phyloP scores from a whole-genome alignment of 2,888 invertebrate species.

The Diachrysia chrysitis region DNA sequence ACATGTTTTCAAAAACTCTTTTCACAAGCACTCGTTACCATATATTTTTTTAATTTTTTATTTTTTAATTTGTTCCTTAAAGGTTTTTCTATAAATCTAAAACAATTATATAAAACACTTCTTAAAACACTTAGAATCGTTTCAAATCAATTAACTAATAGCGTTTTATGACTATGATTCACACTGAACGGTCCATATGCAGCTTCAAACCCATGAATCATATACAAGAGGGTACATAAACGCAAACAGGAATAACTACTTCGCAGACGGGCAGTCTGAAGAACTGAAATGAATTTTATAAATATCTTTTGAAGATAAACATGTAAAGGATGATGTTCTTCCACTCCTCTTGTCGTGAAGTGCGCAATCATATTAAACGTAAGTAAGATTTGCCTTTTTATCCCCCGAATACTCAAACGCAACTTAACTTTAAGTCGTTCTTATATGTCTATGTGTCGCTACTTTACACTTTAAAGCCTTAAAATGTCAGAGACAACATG shows the following conservation, averaged over 20 bases:
- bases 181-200: conserved; percentile 13
- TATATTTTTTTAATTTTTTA: too few species aligned
- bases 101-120: background rate
- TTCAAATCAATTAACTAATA: conserved; percentile 5
- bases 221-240: conserved; percentile 51
- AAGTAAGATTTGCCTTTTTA: conserved; percentile 10
- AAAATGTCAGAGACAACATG: too few species aligned
- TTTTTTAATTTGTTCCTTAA: too few species aligned
- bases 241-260: conserved; percentile 54
- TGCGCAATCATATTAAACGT: conserved; percentile 32
- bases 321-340: conserved; percentile 42
- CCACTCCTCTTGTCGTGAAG: conserved; percentile 40
- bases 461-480: too few species aligned
- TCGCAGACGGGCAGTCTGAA: conserved; percentile 59
- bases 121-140: background rate
- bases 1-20: too few species aligned
- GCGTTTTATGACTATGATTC: background rate
- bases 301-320: conserved; percentile 53
- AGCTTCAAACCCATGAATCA: conserved; percentile 62
- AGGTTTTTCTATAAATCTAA: too few species aligned
- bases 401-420: too few species aligned
- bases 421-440: too few species aligned
- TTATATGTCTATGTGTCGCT: too few species aligned
- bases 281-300: conserved; percentile 65
- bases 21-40: too few species aligned